Evolutionary conservation across 2,888 invertebrate genomes (phyloP).

Genomic region (Sinodicranocentrus sp.): DNA sequence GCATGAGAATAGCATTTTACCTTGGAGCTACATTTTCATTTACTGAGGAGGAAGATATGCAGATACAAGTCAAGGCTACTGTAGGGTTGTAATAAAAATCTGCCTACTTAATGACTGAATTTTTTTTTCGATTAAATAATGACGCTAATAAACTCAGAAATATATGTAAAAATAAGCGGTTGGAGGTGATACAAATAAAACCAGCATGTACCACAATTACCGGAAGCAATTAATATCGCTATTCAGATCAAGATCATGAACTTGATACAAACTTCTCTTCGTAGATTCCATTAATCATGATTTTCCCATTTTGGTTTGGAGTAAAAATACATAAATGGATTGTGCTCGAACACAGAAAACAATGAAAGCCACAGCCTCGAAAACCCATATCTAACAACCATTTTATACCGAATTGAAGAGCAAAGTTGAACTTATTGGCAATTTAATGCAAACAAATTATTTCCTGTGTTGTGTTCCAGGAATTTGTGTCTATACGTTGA

Average conservation of each 20-base stretch:
- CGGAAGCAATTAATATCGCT: conserved; percentile 41
- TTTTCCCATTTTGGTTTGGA: neutral
- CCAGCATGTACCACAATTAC: neutral
- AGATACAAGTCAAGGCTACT: conserved; percentile 53
- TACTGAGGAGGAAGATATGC: conserved; percentile 34
- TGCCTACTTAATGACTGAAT: neutral
- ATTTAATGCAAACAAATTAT: no score
- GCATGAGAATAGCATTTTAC: conserved; percentile 29
- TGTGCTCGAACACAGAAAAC: neutral
- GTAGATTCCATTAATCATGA: neutral
- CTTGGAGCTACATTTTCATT: conserved; percentile 44
- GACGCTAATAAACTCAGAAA: neutral
- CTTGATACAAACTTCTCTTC: conserved; percentile 1
- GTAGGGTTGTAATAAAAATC: conserved; percentile 6
- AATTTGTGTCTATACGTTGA: no score
- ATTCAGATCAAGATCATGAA: conserved; percentile 7
- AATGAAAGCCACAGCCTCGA: neutral
- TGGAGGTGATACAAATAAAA: neutral
- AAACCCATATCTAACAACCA: neutral
- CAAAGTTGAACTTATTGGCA: no score
- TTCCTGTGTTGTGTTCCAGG: no score
- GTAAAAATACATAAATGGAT: no score
- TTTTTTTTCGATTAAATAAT: neutral
- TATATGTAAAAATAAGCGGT: neutral
- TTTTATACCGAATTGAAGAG: neutral